phyloP scores from a whole-genome alignment of 2,797 vertebrate genomes.

The Phalanger gymnotis region DNA sequence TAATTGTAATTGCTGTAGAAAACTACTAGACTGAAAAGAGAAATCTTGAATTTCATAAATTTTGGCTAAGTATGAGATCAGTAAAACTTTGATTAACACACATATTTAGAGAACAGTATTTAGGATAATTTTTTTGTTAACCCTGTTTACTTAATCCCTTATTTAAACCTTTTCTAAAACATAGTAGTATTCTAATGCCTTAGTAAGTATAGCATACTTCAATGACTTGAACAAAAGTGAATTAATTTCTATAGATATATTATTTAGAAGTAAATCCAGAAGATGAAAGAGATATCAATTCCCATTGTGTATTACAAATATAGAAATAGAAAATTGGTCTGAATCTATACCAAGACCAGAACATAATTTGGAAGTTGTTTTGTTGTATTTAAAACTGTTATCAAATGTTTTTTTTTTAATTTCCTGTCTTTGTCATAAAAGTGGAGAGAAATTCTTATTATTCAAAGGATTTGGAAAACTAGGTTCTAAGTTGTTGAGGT shows the following conservation, averaged over 20 bases:
- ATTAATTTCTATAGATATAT: not conserved
- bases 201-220: not conserved
- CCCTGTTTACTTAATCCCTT: not conserved
- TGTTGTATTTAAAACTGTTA: constrained; percentile 9
- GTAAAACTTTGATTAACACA: constrained; percentile 19
- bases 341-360: constrained; percentile 19
- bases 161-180: not conserved
- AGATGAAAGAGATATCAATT: not conserved
- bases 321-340: not conserved
- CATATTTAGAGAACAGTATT: constrained; percentile 40
- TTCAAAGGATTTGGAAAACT: constrained; percentile 16
- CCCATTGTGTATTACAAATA: not conserved
- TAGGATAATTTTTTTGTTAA: constrained; percentile 32
- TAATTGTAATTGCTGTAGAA: constrained; percentile 39
- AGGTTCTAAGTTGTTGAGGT: constrained; percentile 20
- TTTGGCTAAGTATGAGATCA: constrained; percentile 45
- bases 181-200: not conserved
- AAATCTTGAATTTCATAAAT: constrained; percentile 43
- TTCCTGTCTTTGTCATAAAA: constrained; percentile 11
- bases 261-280: not conserved
- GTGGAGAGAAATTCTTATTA: constrained; percentile 34
- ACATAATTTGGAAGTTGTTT: constrained; percentile 23
- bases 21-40: constrained; percentile 58
- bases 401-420: constrained; percentile 24
- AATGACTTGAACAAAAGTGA: not conserved